These are phyloP conservation scores for Parotocinclus haroldoi DNA, from an alignment of 2,797 vertebrate species.

Conservation along the genomic window DNA sequence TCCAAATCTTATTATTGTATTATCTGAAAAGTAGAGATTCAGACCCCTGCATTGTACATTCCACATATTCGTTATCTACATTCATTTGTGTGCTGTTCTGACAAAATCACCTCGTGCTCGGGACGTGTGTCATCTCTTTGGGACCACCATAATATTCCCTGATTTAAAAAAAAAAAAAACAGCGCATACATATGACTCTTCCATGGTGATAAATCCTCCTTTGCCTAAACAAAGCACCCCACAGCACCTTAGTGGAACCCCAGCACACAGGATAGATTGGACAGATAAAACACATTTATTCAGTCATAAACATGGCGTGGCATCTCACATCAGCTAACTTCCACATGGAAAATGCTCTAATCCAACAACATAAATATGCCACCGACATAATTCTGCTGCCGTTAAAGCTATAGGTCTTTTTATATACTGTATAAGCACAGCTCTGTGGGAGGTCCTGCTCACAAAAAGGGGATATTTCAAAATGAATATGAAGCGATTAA, in stretches of 20 bases:
- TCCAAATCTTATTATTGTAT: too few relatives aligned
- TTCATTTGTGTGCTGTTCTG: too few relatives aligned
- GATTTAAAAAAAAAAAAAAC: constrained; percentile 6
- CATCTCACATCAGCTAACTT: not conserved
- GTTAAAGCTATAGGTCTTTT: constrained; percentile 1
- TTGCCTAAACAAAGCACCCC: not conserved
- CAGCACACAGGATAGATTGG: constrained; percentile 16
- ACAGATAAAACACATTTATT: constrained; percentile 36
- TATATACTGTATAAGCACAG: not conserved
- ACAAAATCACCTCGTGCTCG: too few relatives aligned
- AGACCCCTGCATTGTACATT: too few relatives aligned
- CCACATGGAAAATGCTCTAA: constrained; percentile 26
- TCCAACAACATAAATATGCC: constrained; percentile 35
- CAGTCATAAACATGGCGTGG: constrained; percentile 26
- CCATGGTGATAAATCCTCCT: not conserved
- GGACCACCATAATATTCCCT: too few relatives aligned
- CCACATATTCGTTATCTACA: too few relatives aligned
- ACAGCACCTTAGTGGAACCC: constrained; percentile 15
- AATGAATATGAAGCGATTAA: too few relatives aligned
- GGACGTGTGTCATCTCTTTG: too few relatives aligned
- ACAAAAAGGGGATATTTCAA: too few relatives aligned
- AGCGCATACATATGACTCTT: not conserved
- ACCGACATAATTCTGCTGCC: not conserved
- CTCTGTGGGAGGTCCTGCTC: not conserved
- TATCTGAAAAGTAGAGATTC: too few relatives aligned